Evolutionary conservation across 2,797 vertebrate species (phyloP).

Genomic region (Epinephelus awoara): DNA sequence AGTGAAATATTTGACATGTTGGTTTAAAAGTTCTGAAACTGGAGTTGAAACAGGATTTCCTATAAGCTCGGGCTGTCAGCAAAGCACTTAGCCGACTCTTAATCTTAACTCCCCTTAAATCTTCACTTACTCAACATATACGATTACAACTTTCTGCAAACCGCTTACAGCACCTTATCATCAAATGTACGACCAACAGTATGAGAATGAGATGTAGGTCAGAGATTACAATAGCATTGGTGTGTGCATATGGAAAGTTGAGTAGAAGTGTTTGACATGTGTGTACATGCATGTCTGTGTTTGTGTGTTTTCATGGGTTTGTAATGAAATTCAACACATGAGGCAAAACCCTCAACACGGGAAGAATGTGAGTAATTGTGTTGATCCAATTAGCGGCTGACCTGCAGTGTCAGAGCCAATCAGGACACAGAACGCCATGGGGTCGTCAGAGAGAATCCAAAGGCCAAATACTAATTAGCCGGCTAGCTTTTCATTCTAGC

Average conservation of each 20-base stretch:
- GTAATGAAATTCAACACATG: conserved; percentile 36
- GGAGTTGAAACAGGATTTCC: conserved; percentile 53
- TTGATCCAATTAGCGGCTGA: conserved; percentile 80
- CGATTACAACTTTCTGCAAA: conserved; percentile 33
- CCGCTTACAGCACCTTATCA: conserved; percentile 18
- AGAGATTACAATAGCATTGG: conserved; percentile 21
- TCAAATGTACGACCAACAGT: background rate
- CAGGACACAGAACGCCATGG: conserved; percentile 70
- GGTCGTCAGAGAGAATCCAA: conserved; percentile 70
- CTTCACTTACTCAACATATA: conserved; percentile 21
- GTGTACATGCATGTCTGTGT: conserved; percentile 6
- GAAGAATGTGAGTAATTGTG: conserved; percentile 80
- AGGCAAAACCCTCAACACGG: conserved; percentile 60
- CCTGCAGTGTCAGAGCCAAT: conserved; percentile 75
- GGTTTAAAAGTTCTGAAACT: conserved; percentile 59
- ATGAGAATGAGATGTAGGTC: conserved; percentile 10
- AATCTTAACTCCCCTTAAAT: conserved; percentile 36
- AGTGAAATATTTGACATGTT: conserved; percentile 55
- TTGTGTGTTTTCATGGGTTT: conserved; percentile 31
- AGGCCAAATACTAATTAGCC: conserved; percentile 79
- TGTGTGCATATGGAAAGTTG: background rate
- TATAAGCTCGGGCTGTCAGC: conserved; percentile 51
- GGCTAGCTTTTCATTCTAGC: conserved; percentile 64
- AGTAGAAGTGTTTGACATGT: conserved; percentile 11
- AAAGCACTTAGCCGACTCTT: conserved; percentile 43